Percentiles rank a stretch among this genome's conserved stretches.
Conservation (phyloP, 2,888 invertebrate species). For the Erebia ligea region DNA sequence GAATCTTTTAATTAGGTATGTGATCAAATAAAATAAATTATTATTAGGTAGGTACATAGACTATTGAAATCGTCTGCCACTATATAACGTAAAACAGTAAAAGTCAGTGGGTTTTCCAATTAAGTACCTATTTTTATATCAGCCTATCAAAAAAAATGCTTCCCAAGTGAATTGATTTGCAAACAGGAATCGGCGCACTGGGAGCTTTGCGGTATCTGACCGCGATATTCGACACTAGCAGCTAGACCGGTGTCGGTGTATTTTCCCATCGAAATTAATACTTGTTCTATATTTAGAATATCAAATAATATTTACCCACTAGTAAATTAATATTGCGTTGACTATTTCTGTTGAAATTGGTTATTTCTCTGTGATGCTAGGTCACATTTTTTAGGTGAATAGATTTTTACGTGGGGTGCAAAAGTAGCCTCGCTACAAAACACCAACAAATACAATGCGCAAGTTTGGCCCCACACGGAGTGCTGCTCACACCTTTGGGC, state of each 20-base stretch:
- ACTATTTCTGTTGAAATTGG: background rate
- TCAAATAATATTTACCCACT: background rate
- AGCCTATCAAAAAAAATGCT: conserved; percentile 40
- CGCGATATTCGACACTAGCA: conserved; percentile 62
- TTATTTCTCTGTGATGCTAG: background rate
- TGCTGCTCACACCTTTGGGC: too few relatives aligned
- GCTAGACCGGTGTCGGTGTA: conserved; percentile 61
- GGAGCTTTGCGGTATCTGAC: conserved; percentile 65
- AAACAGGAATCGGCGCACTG: conserved; percentile 59
- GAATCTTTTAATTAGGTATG: too few relatives aligned
- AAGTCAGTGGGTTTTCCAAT: background rate
- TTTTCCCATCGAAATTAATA: conserved; percentile 60
- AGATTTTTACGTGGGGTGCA: background rate
- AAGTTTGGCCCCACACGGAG: too few relatives aligned
- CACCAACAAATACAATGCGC: too few relatives aligned
- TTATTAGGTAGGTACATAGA: too few relatives aligned
- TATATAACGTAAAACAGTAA: background rate
- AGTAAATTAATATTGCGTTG: conserved; percentile 5
- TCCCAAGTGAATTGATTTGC: conserved; percentile 67
- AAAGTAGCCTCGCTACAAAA: background rate
- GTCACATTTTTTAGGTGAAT: too few relatives aligned
- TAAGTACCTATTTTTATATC: background rate
- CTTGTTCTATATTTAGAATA: conserved; percentile 24
- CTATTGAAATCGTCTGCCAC: background rate
- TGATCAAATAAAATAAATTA: too few relatives aligned